Evolutionary conservation across 2,888 invertebrate species (phyloP), one percentile per base, ranked within the genome.

Genomic region (Brenthis hecate): DNA sequence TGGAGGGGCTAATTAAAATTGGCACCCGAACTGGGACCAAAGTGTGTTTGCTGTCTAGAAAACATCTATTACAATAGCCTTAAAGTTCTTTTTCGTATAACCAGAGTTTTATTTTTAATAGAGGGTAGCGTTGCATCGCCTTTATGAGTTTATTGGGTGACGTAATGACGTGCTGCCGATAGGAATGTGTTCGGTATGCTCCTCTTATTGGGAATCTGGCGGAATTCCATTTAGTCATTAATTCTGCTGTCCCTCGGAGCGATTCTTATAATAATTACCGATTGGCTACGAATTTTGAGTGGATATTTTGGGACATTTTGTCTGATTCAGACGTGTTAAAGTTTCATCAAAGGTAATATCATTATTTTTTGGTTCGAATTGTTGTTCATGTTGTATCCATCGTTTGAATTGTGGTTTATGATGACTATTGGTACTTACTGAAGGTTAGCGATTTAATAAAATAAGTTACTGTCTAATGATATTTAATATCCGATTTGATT

Each of bases 1-100:
- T 72, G 76, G 78, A 73, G 73, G 72, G 75, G 87, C 91, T 92
- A 92, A 92, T 92, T 92, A 92, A 91, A 92, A 92, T 90, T 87
- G 88, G 84, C 89, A 85, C 83, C 83, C 84, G 76, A 77, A 79
- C 79, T 77, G 77, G 76, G 74, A 69, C 74, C 69, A 70, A 68
- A 60, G 68, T 63, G 56, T 55, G 68, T 69, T 75, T 65, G 48
- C 28, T 32, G 53, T 19, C 68, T 60, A 60, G 48, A 53, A 65
- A 64, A 69, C 66, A 68, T 78, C 75, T 87, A 81, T 73, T 50
- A 4, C 36, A 0, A 56, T 50, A 0, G 19, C 0, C 0, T 61
- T 80, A 88, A 72, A 77, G 81, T 69, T 57, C 32, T 69, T 68
- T 76, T 77, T 82, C 8, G 58, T 43, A 3, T 63, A 63, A 32